Percentiles rank a stretch among this genome's conserved stretches.
Conservation (phyloP, 1,140 invertebrate species). For the Lutraria rhynchaena region DNA sequence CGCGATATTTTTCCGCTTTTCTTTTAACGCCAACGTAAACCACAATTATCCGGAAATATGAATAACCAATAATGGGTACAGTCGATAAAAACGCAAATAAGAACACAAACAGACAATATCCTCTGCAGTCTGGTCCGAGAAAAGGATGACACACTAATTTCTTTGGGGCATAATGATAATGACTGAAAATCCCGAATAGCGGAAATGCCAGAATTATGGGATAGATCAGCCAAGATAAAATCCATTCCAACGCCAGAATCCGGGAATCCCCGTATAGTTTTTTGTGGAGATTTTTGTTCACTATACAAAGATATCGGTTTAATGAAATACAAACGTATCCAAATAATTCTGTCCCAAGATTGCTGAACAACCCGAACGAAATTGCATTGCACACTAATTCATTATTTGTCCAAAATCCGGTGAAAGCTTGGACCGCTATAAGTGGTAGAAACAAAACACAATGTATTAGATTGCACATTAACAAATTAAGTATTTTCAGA, state of each 20-base stretch:
- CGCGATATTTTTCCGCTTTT: not conserved
- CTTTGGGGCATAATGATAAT: constrained; percentile 41
- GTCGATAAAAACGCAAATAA: constrained; percentile 38
- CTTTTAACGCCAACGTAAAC: constrained; percentile 22
- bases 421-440: constrained; percentile 39
- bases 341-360: constrained; percentile 48
- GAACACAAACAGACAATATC: constrained; percentile 55
- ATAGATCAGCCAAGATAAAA: constrained; percentile 46
- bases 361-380: constrained; percentile 44
- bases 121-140: constrained; percentile 21
- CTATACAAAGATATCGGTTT: constrained; percentile 50
- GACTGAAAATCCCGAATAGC: constrained; percentile 33
- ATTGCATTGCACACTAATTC: constrained; percentile 26
- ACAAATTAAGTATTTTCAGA: constrained; percentile 45
- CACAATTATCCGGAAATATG: constrained; percentile 31
- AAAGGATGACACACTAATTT: constrained; percentile 58
- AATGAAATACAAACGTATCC: constrained; percentile 50
- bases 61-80: constrained; percentile 38
- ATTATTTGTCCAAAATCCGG: constrained; percentile 33
- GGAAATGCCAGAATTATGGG: constrained; percentile 45
- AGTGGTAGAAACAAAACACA: constrained; percentile 46
- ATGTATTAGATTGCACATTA: constrained; percentile 44
- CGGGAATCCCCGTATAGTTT: constrained; percentile 1
- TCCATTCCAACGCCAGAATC: not conserved
- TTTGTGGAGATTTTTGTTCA: constrained; percentile 16